phyloP scores from a whole-genome alignment of 2,113 vertebrate species.

The Notothenia rossii region DNA sequence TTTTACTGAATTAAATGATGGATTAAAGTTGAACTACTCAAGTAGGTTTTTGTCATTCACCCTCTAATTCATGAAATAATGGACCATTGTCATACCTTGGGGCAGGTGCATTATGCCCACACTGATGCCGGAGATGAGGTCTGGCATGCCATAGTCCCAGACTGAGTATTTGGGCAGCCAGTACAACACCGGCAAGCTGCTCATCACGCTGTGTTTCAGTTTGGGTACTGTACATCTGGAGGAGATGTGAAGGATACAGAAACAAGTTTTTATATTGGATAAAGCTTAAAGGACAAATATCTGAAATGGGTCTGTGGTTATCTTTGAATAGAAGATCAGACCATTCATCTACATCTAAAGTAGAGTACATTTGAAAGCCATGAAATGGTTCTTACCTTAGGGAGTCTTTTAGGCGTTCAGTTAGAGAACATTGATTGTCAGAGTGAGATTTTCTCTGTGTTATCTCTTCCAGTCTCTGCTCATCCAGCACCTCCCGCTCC shows the following conservation, averaged over 20 bases:
- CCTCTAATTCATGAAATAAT: background rate
- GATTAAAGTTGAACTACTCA: background rate
- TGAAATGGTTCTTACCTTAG: slow-evolving; percentile 72
- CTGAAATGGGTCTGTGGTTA: background rate
- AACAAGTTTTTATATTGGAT: background rate
- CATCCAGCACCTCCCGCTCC: slow-evolving; percentile 84
- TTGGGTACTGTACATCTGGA: slow-evolving; percentile 85
- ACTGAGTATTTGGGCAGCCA: slow-evolving; percentile 95
- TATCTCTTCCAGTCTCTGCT: slow-evolving; percentile 88
- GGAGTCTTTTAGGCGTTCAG: slow-evolving; percentile 67
- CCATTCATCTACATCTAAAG: background rate
- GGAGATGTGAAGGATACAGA: background rate
- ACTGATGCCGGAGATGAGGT: slow-evolving; percentile 93
- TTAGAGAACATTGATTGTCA: slow-evolving; percentile 52
- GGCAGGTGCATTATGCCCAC: slow-evolving; percentile 98
- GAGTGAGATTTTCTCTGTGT: slow-evolving; percentile 75
- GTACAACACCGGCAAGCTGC: slow-evolving; percentile 86
- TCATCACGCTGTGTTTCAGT: slow-evolving; percentile 83
- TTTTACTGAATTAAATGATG: background rate
- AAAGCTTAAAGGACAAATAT: background rate
- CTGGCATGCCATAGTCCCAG: slow-evolving; percentile 92
- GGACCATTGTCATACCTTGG: slow-evolving; percentile 85
- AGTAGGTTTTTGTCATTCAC: background rate
- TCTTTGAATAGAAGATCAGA: background rate
- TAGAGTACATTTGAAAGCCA: background rate